These are phyloP conservation scores for Torymus aiolomorphi DNA, from an alignment of 2,888 invertebrate species.

Conservation along the genomic window DNA sequence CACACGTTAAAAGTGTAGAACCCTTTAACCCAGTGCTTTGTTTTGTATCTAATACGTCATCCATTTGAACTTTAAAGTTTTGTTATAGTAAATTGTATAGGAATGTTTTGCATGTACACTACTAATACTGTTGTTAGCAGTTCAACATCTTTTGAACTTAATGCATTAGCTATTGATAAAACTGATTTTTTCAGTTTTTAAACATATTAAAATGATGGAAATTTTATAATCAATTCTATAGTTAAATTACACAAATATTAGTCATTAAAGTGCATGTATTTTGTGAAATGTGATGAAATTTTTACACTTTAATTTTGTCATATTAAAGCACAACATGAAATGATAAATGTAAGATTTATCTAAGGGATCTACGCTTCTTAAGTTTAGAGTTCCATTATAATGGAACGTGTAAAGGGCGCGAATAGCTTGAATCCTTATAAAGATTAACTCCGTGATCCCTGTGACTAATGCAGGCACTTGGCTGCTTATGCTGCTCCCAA, in stretches of 20 bases:
- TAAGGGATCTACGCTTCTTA: conserved; percentile 37
- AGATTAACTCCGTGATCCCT: conserved; percentile 46
- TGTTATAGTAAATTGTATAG: background rate
- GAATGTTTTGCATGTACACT: conserved; percentile 11
- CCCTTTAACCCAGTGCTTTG: conserved; percentile 25
- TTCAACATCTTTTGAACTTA: too few relatives aligned
- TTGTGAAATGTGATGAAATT: too few relatives aligned
- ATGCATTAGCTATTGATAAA: too few relatives aligned
- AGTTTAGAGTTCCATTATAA: conserved; percentile 1
- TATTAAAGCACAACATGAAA: too few relatives aligned
- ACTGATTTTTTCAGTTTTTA: background rate
- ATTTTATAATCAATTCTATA: too few relatives aligned
- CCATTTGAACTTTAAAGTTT: background rate
- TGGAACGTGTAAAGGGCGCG: conserved; percentile 1
- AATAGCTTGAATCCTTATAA: conserved; percentile 22
- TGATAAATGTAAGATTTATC: background rate
- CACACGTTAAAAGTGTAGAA: conserved; percentile 18
- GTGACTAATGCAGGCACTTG: conserved; percentile 67
- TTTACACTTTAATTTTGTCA: too few relatives aligned
- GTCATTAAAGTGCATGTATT: too few relatives aligned
- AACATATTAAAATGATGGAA: background rate
- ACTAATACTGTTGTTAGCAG: background rate
- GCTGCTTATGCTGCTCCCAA: conserved; percentile 69
- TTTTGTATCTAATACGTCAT: conserved; percentile 6
- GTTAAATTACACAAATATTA: too few relatives aligned